Percentiles rank a stretch among this genome's conserved stretches.
phyloP scores from a whole-genome alignment of 2,888 invertebrate species.

The Hypercompe scribonia region DNA sequence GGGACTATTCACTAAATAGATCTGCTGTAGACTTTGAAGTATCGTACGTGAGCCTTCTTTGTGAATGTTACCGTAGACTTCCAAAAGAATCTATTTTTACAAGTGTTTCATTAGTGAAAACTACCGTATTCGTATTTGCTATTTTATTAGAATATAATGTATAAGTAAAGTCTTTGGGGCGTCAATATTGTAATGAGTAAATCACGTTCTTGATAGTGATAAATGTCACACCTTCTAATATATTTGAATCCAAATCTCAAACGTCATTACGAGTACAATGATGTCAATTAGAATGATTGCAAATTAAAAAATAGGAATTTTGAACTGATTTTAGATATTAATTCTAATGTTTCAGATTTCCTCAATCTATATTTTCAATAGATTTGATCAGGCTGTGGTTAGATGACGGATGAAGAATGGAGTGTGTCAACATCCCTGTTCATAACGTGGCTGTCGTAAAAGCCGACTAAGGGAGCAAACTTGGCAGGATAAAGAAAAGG shows the following conservation, averaged over 20 bases:
- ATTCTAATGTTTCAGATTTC: no score
- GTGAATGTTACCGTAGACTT: not conserved
- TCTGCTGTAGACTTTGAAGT: not conserved
- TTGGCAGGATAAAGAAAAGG: no score
- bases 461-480: no score
- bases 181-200: not conserved
- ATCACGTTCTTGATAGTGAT: not conserved
- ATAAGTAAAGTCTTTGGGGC: not conserved
- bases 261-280: constrained; percentile 1
- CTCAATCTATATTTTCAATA: no score
- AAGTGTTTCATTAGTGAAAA: not conserved
- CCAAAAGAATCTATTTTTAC: not conserved
- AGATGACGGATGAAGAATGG: no score
- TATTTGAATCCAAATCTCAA: not conserved
- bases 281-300: not conserved
- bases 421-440: no score
- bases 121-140: no score
- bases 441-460: no score
- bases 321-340: not conserved
- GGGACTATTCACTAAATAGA: not conserved
- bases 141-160: not conserved
- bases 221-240: not conserved
- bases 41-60: not conserved
- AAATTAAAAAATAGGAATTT: no score
- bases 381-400: no score